Evolutionary conservation across 2,113 vertebrate genomes (phyloP), one percentile per base, ranked within the genome.

Genomic region (Eurypyga helias): DNA sequence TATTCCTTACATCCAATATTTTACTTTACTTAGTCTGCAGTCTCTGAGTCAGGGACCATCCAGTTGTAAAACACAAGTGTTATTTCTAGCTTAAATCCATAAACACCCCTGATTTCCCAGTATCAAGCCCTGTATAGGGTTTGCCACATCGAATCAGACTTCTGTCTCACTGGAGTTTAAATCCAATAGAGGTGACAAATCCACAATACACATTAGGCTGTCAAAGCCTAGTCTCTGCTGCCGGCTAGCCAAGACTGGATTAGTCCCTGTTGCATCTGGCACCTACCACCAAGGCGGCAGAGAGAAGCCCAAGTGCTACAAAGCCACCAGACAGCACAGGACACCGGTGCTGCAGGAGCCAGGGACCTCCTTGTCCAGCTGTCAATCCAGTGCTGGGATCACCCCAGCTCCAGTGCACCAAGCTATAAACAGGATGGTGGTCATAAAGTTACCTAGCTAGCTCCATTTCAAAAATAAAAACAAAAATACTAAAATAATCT

Each of bases 291-390:
- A 23, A 8, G 28, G 55, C 71, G 48, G 28, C 48, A 95, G 61
- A 14, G 43, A 0, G 5, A 80, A 73, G n/a, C 17, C 81, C 41
- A 24, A 38, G 34, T 10, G 33, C 65, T 41, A 0, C 7, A 57
- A 69, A 61, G 60, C 33, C 67, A 67, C 41, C 55, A 69, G 31
- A 6, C 17, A 28, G 7, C 38, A 43, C 45, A 87, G 73, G 34
- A 75, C 38, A 15, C 12, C 6, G 34, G 54, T n/a, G 66, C 29
- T 90, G n/a, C n/a, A 18, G 83, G 34, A 76, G 21, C 17, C 43
- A 49, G 23, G 4, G 23, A 33, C n/a, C 17, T 55, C 9, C 48
- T 49, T 20, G 13, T 48, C 61, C 79, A 38, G 58, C 67, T 69
- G 45, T 17, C 77, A 65, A 69, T 43, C 13, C 60, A 70, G 34